Percentiles rank a stretch among this genome's conserved stretches.
Conservation (phyloP, 1,140 invertebrate genomes). For the Conus betulinus region DNA sequence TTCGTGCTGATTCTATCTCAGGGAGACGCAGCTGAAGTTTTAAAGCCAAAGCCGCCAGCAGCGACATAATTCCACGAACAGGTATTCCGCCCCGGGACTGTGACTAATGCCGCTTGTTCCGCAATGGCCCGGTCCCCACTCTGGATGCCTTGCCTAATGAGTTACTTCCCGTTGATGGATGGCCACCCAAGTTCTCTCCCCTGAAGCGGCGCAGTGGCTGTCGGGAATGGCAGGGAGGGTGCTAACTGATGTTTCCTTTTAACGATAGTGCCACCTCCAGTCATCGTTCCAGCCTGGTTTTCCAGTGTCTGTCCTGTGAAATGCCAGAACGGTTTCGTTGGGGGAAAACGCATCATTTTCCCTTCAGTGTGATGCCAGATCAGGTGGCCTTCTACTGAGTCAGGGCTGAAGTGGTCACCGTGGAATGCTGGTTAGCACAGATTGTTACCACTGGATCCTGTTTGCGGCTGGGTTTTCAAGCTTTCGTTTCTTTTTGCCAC, state of each 20-base stretch:
- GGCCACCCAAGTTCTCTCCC: conserved; percentile 21
- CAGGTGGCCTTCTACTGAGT: no score
- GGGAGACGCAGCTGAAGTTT: no score
- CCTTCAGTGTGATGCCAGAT: no score
- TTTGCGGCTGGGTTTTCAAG: no score
- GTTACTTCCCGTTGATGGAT: conserved; percentile 17
- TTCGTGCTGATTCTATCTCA: no score
- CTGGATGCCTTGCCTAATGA: conserved; percentile 10
- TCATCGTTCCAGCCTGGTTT: background rate
- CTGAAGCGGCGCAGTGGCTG: background rate
- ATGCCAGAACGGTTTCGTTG: no score
- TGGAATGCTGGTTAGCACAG: no score
- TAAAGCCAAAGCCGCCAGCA: background rate
- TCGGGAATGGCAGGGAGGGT: background rate
- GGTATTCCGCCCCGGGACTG: background rate
- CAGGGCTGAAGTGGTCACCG: no score
- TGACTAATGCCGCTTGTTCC: background rate
- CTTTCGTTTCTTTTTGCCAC: no score
- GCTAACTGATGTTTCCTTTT: conserved; percentile 17
- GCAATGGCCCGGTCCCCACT: background rate
- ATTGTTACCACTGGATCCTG: no score
- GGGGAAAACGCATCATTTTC: no score
- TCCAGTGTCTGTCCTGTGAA: no score
- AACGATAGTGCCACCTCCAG: background rate
- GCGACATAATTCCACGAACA: background rate